These are phyloP conservation scores for Haliclystus octoradiatus DNA, from an alignment of 30 jellyfish, hydroid and myxozoan species.

Conservation along the genomic window DNA sequence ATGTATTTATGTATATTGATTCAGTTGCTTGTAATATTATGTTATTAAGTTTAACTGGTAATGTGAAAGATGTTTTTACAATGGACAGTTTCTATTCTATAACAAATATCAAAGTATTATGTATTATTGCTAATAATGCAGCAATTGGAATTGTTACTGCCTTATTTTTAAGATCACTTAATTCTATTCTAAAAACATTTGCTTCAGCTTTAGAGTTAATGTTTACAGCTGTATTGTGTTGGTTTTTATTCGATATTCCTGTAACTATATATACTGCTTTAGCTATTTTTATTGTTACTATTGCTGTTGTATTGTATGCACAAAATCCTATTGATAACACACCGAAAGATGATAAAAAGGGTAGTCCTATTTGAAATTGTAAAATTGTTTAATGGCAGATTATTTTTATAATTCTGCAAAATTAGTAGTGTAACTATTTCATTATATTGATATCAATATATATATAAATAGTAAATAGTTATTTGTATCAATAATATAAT, in stretches of 20 bases:
- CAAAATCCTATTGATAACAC: conserved; percentile 91
- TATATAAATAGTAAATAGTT: too few relatives aligned
- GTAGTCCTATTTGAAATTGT: background rate
- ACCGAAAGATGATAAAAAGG: conserved; percentile 13
- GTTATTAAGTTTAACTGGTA: conserved; percentile 73
- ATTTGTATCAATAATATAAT: too few relatives aligned
- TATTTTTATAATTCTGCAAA: too few relatives aligned
- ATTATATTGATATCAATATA: too few relatives aligned
- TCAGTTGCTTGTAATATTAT: conserved; percentile 57
- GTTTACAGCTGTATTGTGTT: conserved; percentile 87
- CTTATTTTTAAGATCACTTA: conserved; percentile 68
- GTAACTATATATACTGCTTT: conserved; percentile 62
- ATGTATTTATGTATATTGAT: conserved; percentile 85
- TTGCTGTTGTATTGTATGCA: conserved; percentile 81
- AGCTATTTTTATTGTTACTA: conserved; percentile 76
- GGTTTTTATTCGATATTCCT: conserved; percentile 82
- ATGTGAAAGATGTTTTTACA: conserved; percentile 52
- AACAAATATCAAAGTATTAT: conserved; percentile 49
- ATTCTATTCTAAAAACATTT: conserved; percentile 86
- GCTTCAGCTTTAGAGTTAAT: conserved; percentile 94
- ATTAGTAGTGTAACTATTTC: too few relatives aligned
- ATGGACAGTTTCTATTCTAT: conserved; percentile 45
- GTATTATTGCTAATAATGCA: conserved; percentile 72
- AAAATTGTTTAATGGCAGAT: too few relatives aligned
- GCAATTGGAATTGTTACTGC: conserved; percentile 98